Conservation (phyloP, 1,140 invertebrate species). For the Aphaenogaster ashmeadi region DNA sequence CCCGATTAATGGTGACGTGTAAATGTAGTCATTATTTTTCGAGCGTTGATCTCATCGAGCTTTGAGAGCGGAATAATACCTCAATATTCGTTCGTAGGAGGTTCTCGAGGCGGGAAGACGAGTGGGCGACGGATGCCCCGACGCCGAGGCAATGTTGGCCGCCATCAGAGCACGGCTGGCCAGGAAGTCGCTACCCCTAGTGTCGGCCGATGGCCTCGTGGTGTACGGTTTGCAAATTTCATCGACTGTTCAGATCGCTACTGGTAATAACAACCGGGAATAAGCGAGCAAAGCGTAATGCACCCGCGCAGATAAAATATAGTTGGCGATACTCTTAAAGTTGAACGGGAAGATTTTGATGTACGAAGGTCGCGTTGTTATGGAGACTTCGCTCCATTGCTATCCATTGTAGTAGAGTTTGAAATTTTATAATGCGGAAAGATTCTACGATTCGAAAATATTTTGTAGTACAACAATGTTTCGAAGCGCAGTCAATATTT, state of each 20-base stretch:
- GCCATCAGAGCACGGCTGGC: constrained; percentile 89
- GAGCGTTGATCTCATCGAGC: background rate
- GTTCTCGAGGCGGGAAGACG: constrained; percentile 87
- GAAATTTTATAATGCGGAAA: background rate
- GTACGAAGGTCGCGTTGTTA: background rate
- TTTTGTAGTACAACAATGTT: background rate
- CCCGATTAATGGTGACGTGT: no score
- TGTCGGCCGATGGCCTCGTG: constrained; percentile 90
- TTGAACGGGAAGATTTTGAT: background rate
- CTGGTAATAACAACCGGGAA: constrained; percentile 73
- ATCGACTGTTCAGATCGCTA: constrained; percentile 79
- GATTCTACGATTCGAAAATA: background rate
- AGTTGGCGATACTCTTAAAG: background rate
- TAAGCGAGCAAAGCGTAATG: constrained; percentile 35
- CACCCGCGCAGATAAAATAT: constrained; percentile 23
- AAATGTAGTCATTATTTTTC: no score
- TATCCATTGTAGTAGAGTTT: background rate
- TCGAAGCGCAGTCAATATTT: background rate
- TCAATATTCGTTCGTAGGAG: constrained; percentile 71
- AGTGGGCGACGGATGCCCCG: constrained; percentile 83
- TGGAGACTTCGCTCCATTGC: background rate
- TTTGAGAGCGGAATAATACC: background rate
- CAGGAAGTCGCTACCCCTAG: constrained; percentile 89
- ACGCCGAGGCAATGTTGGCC: constrained; percentile 85
- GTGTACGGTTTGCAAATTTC: constrained; percentile 89